Conservation (phyloP, 2,797 vertebrate genomes). For the Loriculus beryllinus region DNA sequence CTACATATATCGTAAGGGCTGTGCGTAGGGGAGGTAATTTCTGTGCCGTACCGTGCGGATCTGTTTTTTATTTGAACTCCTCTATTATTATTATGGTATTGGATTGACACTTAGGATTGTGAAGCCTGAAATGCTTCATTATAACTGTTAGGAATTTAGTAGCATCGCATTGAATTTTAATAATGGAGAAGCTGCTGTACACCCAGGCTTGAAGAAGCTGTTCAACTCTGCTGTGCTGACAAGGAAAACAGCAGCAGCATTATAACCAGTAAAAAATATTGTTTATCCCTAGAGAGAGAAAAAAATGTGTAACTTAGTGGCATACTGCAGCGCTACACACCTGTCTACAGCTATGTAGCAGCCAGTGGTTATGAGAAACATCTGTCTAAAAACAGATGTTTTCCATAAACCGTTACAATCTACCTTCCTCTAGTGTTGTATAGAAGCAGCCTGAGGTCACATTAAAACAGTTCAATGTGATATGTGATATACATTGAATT, state of each 20-base stretch:
- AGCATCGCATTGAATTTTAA: neutral
- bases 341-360: neutral
- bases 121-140: neutral
- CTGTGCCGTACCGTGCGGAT: accelerated
- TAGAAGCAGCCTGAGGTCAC: neutral
- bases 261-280: constrained; percentile 5
- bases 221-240: neutral
- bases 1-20: neutral
- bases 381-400: constrained; percentile 38
- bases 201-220: neutral
- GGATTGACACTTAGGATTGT: neutral
- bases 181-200: neutral
- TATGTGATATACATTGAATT: neutral
- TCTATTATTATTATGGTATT: neutral
- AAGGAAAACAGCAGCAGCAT: neutral
- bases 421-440: neutral
- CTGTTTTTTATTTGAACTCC: neutral
- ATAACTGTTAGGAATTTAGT: neutral
- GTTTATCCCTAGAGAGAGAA: neutral
- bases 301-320: neutral
- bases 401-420: constrained; percentile 15
- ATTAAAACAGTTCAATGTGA: neutral
- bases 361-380: constrained; percentile 33
- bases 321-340: neutral
- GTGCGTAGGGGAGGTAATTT: neutral